Evolutionary conservation across 1,140 invertebrate genomes (phyloP), one percentile per base, ranked within the genome.

Genomic region (Panagrolaimus sp.): DNA sequence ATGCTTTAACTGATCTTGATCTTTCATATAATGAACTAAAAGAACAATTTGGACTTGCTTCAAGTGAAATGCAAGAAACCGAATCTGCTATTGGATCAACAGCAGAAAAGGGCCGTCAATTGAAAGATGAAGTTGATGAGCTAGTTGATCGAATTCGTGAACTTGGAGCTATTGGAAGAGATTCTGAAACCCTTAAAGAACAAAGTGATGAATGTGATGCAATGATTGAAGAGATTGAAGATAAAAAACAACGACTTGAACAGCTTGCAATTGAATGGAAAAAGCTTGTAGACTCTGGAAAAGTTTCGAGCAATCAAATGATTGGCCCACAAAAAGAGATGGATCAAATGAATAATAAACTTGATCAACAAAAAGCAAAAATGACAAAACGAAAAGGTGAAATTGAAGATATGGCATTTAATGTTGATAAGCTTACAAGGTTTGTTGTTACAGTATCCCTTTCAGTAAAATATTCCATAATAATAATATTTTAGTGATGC

Each of bases 131-230:
- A 77, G 0, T 92, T 96, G 77, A 90, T 90, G 0, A 88, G 88
- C 23, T 87, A 87, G 3, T 87, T 94, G n/a, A 88, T 92, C 57
- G 25, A 27, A 42, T 66, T 42, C 51, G 16, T 1, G 31, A 43
- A 38, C 48, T 67, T 42, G 20, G 51, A 31, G 43, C 66, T 11
- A 67, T 67, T 16, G 66, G 57, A 1, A 43, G 66, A 1, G 66
- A 67, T 13, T 62, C 31, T 31, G 92, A 95, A 79, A 89, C 89
- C 4, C 51, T 84, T 0, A 44, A 67, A 20, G 88, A 89, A 4
- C 84, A 96, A 53, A 92, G 95, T 83, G 88, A 88, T 48, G 89
- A 90, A 78, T 95, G 92, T 92, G 89, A 90, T 48, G 92, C 93
- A 13, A 76, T 84, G 65, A 75, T 7, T 31, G 46, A 5, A 5